A percentile compares a stretch with the other conserved stretches of the same genome.
Evolutionary conservation across 2,113 vertebrate species (phyloP).

Genomic region (Suncus etruscus): DNA sequence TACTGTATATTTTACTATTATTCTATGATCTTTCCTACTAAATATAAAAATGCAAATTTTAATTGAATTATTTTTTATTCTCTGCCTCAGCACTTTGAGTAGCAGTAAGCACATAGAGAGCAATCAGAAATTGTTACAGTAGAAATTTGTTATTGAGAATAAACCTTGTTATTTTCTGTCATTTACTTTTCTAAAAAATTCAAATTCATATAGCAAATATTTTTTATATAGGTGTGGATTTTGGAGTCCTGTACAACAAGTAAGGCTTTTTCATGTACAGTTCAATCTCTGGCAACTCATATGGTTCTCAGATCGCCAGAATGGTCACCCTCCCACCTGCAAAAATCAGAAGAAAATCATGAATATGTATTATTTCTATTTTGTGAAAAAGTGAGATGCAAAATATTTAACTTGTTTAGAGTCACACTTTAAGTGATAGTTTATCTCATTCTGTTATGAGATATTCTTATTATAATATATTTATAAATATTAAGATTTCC

Average conservation of each 20-base stretch:
- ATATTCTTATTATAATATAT: neutral
- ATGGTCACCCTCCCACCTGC: no score
- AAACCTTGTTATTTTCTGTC: slow-evolving; percentile 22
- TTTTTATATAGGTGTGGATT: neutral
- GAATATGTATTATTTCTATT: no score
- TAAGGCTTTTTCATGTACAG: neutral
- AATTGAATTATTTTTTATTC: neutral
- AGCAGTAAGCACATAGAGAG: neutral
- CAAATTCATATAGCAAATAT: neutral
- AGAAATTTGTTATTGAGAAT: neutral
- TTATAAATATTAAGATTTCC: neutral
- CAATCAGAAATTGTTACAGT: neutral
- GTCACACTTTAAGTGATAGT: neutral
- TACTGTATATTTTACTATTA: neutral
- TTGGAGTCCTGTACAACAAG: neutral
- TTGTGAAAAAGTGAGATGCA: neutral
- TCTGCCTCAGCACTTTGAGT: neutral
- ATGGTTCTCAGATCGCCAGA: no score
- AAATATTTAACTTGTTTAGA: neutral
- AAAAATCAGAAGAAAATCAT: no score
- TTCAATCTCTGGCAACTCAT: no score
- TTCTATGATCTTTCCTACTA: neutral
- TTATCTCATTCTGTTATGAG: slow-evolving; percentile 2
- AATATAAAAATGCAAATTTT: neutral
- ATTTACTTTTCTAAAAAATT: neutral